Base-by-base conservation (phyloP, 2,797 vertebrate species). In the Cyprinella venusta region DNA sequence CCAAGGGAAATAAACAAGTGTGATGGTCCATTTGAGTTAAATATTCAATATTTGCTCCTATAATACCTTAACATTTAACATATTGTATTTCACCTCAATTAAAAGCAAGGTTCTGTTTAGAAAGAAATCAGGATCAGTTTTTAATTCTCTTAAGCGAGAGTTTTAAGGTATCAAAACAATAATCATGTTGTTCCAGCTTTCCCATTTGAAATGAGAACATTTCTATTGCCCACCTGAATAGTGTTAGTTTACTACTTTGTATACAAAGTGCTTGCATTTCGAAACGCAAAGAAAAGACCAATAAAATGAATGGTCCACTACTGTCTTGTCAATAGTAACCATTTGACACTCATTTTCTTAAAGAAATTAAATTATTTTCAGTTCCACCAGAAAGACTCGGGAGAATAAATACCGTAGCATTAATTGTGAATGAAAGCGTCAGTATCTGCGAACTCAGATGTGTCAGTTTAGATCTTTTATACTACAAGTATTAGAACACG, bases 1-100 rank as follows among this genome's bases (percentile, higher is more conserved):
- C 76, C 24, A 82, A 74, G 21, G 5, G 21, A 72, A 38, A 74
- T 59, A 82, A 71, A 79, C 33, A 0, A 36, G 45, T 40, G 63
- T 48, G 64, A 45, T 6, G 84, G 52, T 61, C 79, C 64, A 77
- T 86, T 56, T 75, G 45, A 79, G 26, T 79, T 82, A 76, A 76
- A 68, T 59, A 45, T 45, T 68, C 63, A 68, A 42, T 45, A 21
- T 33, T 42, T 56, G 16, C 63, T 56, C 4, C 59, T 36, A 21
- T 48, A 79, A 50, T 24, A 54, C 63, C 13, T 19, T 15, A 48
- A 48, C 59, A 48, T 64, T 16, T 61, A 77, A 77, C 59, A 33
- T 72, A 45, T 63, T 77, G 76, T 48, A 45, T 64, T 77, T 64
- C 40, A 77, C 10, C 9, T 33, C 6, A 77, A 67, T 79, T 52